phyloP scores from a whole-genome alignment of 1,140 invertebrate species.

The Bombus fervidus region DNA sequence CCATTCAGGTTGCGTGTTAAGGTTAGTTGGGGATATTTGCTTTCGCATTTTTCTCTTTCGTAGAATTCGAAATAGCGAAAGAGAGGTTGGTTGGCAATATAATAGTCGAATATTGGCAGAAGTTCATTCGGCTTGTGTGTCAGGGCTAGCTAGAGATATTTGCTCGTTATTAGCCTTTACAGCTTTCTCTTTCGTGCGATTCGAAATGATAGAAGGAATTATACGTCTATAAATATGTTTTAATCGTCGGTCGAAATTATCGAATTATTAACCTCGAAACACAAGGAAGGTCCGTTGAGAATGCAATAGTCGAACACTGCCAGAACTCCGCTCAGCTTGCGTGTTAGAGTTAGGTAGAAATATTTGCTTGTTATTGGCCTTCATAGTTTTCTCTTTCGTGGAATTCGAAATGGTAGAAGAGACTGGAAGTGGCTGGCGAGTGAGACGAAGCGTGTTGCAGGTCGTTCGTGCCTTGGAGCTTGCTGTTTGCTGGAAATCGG shows the following conservation, averaged over 20 bases:
- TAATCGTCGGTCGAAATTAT: neutral
- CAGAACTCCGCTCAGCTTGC: neutral
- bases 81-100: too few species aligned
- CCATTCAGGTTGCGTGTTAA: neutral
- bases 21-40: neutral
- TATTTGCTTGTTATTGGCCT: neutral
- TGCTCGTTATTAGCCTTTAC: neutral
- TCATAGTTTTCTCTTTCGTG: neutral
- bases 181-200: neutral
- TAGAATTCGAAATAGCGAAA: neutral
- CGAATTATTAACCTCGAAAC: neutral
- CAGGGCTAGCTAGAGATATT: neutral
- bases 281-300: too few species aligned
- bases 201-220: neutral
- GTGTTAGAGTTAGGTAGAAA: constrained; percentile 3
- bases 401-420: constrained; percentile 1
- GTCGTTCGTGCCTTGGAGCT: constrained; percentile 11
- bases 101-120: neutral
- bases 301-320: neutral
- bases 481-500: constrained; percentile 18
- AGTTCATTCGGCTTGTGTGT: neutral
- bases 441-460: neutral
- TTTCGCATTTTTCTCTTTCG: neutral
- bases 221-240: neutral
- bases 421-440: neutral